Evolutionary conservation across 2,113 vertebrate genomes (phyloP), one percentile per base, ranked within the genome.

Genomic region (Oenanthe oenanthe): DNA sequence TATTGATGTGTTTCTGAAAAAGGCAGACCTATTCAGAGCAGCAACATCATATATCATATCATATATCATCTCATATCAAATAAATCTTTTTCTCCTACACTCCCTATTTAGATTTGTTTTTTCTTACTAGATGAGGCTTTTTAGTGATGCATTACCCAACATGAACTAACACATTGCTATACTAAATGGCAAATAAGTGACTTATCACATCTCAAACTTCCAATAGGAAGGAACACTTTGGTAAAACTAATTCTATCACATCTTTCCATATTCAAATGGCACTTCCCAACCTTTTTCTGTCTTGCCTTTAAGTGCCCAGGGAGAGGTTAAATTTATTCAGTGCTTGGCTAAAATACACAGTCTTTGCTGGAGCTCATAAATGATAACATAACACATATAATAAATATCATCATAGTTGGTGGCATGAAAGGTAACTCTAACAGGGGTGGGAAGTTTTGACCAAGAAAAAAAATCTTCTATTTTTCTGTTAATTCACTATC

Each of bases 91-190:
- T 48, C 36, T n/a, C 38, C 40, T 91, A 36, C 22, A 22, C 6
- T 3, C 0, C 3, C 7, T 17, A 25, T 32, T 60, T 16, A 21
- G 4, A 4, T 32, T 14, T 8, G 8, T 36, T 19, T 61, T 43
- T 67, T n/a, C 62, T 60, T 61, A 36, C 24, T 61, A 57, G 17
- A 20, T 7, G 12, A 75, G 13, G 28, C 28, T 18, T 53, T 79
- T 65, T 45, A 84, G 36, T 3, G 7, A 42, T 34, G 14, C 10
- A 56, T 38, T 51, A 85, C 26, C 12, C 45, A 73, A 43, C 6
- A 34, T 1, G 4, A 82, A 74, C 16, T 48, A 50, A 65, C 4
- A 13, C 20, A 45, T 8, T 77, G 34, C 36, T 65, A 26, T 7
- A 53, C 5, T 56, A 86, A 83, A 75, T 45, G 29, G 47, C 28